phyloP scores from a whole-genome alignment of 2,797 vertebrate genomes.

The Phaenicophaeus curvirostris region DNA sequence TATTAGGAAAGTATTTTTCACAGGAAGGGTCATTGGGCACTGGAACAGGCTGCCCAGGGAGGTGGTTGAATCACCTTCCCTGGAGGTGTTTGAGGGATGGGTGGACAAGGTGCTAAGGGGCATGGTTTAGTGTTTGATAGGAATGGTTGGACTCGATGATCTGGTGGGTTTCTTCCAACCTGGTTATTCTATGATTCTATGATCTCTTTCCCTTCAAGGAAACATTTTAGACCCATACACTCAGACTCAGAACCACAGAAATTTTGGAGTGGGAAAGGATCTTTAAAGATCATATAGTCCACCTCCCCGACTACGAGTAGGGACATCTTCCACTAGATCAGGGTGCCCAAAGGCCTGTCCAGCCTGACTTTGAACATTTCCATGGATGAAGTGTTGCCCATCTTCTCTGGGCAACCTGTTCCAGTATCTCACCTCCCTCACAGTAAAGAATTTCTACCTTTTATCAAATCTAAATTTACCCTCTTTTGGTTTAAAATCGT shows the following conservation, averaged over 20 bases:
- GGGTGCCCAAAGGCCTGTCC: background rate
- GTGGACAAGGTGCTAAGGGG: no score
- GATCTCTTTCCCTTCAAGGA: background rate
- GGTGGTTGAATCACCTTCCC: no score
- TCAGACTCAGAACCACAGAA: background rate
- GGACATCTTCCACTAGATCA: background rate
- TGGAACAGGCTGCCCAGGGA: no score
- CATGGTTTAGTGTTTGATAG: no score
- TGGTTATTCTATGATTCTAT: no score
- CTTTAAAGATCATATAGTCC: background rate
- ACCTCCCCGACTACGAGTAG: rapidly evolving
- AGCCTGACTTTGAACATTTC: background rate
- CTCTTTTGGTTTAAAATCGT: background rate
- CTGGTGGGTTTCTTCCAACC: no score
- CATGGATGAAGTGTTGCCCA: background rate
- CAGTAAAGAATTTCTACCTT: background rate
- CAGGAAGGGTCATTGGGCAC: no score
- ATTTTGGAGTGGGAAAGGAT: background rate
- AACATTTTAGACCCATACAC: background rate
- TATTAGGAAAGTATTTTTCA: no score
- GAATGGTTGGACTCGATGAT: no score
- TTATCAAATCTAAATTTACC: background rate
- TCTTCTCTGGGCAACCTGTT: background rate
- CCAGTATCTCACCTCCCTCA: background rate
- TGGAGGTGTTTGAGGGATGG: no score